Evolutionary conservation across 2,888 invertebrate species (phyloP).

Genomic region (Caenorhabditis afra): DNA sequence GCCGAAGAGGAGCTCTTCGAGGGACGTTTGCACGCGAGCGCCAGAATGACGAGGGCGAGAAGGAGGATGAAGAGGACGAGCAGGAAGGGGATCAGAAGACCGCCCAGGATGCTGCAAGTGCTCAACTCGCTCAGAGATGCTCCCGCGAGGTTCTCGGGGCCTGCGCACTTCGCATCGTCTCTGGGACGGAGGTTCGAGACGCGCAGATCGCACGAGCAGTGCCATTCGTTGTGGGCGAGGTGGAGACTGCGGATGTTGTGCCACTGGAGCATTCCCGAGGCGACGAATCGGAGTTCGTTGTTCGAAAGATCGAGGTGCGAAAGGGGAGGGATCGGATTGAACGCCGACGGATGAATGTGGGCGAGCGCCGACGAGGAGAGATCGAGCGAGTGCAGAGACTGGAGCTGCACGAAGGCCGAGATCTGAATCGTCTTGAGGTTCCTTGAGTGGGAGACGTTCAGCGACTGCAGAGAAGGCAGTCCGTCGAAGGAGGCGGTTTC

Average conservation of each 20-base stretch:
- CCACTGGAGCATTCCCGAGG: constrained; percentile 39
- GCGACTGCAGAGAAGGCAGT: constrained; percentile 57
- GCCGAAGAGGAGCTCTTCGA: constrained; percentile 38
- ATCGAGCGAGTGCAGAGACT: constrained; percentile 64
- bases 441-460: constrained; percentile 63
- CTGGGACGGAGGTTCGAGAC: constrained; percentile 46
- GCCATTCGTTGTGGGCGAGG: constrained; percentile 65
- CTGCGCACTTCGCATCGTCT: constrained; percentile 51
- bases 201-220: constrained; percentile 66
- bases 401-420: constrained; percentile 65
- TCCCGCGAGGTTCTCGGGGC: constrained; percentile 59
- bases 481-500: constrained; percentile 70
- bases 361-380: constrained; percentile 53
- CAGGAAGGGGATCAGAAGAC: constrained; percentile 63
- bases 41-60: constrained; percentile 62
- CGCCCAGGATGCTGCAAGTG: constrained; percentile 59
- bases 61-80: constrained; percentile 63
- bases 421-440: constrained; percentile 68
- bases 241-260: constrained; percentile 36
- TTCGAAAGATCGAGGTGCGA: constrained; percentile 58
- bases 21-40: constrained; percentile 61
- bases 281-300: constrained; percentile 54
- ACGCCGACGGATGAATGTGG: constrained; percentile 62
- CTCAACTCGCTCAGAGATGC: constrained; percentile 42
- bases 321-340: constrained; percentile 63